phyloP scores from a whole-genome alignment of 2,797 vertebrate species.

The Tragelaphus eurycerus region DNA sequence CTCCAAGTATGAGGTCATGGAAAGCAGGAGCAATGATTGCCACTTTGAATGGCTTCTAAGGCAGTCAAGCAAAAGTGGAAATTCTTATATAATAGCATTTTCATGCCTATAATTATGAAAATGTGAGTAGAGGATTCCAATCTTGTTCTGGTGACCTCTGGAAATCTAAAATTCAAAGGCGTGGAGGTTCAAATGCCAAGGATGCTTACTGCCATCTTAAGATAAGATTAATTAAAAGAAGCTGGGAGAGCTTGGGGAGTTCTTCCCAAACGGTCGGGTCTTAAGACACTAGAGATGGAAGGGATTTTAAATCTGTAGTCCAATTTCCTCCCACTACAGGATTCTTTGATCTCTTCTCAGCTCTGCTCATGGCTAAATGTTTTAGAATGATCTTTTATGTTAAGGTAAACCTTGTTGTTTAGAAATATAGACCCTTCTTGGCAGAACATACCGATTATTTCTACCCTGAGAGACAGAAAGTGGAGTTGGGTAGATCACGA shows the following conservation, averaged over 20 bases:
- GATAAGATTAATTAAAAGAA: constrained; percentile 28
- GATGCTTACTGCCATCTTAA: neutral
- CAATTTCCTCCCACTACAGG: neutral
- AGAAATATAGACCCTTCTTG: neutral
- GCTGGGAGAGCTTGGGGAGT: neutral
- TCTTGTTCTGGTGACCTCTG: neutral
- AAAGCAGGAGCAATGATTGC: neutral
- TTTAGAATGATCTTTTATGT: neutral
- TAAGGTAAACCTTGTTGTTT: neutral
- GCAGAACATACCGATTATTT: neutral
- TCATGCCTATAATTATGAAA: neutral
- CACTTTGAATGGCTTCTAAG: neutral
- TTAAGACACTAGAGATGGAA: neutral
- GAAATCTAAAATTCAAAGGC: constrained; percentile 33
- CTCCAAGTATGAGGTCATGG: neutral
- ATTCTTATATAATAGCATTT: neutral
- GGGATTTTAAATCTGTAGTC: neutral
- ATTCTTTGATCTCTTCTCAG: neutral
- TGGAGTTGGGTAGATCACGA: neutral
- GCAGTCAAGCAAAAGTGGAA: neutral
- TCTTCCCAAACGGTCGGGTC: neutral
- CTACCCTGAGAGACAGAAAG: neutral
- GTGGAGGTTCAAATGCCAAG: neutral
- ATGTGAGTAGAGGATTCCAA: neutral
- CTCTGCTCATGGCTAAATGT: neutral